phyloP scores from a whole-genome alignment of 2,888 invertebrate genomes.

The Epistrophella euchroma region DNA sequence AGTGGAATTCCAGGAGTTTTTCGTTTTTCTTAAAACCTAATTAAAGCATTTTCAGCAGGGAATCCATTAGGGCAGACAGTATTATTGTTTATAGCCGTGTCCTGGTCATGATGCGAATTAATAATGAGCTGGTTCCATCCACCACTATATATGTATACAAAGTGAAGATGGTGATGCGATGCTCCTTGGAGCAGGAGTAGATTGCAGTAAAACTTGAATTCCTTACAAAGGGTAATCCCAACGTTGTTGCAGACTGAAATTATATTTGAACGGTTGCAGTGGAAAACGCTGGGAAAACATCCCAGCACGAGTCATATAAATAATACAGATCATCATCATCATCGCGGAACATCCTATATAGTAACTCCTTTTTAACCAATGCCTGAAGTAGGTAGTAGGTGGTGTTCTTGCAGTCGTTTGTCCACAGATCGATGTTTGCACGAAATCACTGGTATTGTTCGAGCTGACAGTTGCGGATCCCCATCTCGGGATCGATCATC shows the following conservation, averaged over 20 bases:
- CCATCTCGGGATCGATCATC: conserved; percentile 68
- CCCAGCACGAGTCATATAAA: conserved; percentile 75
- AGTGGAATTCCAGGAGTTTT: conserved; percentile 75
- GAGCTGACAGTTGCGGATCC: conserved; percentile 63
- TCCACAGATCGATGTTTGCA: conserved; percentile 44
- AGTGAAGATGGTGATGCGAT: conserved; percentile 5
- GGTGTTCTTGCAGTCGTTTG: conserved; percentile 40
- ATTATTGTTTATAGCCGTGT: conserved; percentile 76
- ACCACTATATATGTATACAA: conserved; percentile 27
- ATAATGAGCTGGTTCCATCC: conserved; percentile 69
- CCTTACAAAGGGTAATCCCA: conserved; percentile 69
- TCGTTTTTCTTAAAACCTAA: conserved; percentile 76
- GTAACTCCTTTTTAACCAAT: conserved; percentile 10
- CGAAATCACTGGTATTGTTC: conserved; percentile 71
- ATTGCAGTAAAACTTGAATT: conserved; percentile 59
- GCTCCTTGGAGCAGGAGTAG: not conserved
- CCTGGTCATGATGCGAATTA: conserved; percentile 76
- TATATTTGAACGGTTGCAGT: conserved; percentile 13
- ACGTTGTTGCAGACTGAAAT: conserved; percentile 48
- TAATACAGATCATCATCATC: conserved; percentile 75
- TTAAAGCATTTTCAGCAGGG: conserved; percentile 76
- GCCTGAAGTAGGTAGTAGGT: conserved; percentile 53
- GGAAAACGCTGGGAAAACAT: conserved; percentile 75
- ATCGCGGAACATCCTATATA: conserved; percentile 19
- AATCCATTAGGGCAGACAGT: conserved; percentile 76